Evolutionary conservation across 2,113 vertebrate species (phyloP).

Genomic region (Phasianus colchicus): DNA sequence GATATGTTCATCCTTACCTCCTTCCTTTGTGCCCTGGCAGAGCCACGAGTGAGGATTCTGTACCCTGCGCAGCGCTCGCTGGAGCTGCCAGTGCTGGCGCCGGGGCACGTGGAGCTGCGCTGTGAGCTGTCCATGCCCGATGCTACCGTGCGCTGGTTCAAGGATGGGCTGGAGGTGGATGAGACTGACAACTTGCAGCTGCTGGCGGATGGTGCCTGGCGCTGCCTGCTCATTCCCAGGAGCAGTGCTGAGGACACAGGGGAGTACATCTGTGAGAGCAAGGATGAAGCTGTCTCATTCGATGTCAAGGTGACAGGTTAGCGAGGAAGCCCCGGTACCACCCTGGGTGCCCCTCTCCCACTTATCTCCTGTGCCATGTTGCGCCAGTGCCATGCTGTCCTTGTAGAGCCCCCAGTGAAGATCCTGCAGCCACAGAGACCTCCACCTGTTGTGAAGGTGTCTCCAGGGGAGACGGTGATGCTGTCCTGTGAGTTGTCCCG

Average conservation of each 20-base stretch:
- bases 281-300: constrained; percentile 85
- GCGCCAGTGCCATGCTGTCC: neutral
- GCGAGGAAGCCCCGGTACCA: neutral
- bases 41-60: constrained; percentile 88
- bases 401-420: constrained; percentile 75
- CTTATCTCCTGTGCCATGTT: neutral
- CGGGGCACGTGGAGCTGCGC: constrained; percentile 79
- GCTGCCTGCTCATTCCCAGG: constrained; percentile 80
- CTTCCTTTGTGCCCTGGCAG: constrained; percentile 60
- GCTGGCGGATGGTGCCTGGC: constrained; percentile 77
- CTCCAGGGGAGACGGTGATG: constrained; percentile 52
- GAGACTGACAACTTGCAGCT: constrained; percentile 77
- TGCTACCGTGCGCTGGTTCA: constrained; percentile 84
- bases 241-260: constrained; percentile 81
- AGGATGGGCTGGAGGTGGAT: constrained; percentile 87
- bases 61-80: constrained; percentile 84
- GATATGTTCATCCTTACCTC: neutral
- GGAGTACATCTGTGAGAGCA: constrained; percentile 87
- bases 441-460: constrained; percentile 17
- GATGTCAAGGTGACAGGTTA: constrained; percentile 87
- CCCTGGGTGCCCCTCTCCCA: too few species aligned
- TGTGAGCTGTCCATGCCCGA: constrained; percentile 80
- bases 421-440: constrained; percentile 72
- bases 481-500: constrained; percentile 85
- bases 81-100: constrained; percentile 81